A percentile compares a stretch with the other conserved stretches of the same genome.
phyloP scores from a whole-genome alignment of 2,113 vertebrate genomes.

The Glareola pratincola region DNA sequence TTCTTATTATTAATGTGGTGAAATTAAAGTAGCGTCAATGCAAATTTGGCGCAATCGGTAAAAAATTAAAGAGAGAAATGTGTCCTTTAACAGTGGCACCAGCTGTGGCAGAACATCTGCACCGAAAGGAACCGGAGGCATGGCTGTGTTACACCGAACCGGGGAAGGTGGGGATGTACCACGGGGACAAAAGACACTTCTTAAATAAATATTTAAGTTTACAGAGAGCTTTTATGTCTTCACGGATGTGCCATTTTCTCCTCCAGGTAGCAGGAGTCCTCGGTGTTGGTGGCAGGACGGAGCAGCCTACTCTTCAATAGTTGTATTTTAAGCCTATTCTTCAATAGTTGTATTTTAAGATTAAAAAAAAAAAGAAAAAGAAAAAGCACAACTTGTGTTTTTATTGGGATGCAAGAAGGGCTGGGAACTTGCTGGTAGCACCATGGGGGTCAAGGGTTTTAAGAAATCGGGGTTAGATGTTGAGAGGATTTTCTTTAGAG shows the following conservation, averaged over 20 bases:
- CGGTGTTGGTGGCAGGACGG: background rate
- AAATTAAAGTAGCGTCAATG: background rate
- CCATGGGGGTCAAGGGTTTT: rapidly evolving
- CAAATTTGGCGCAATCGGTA: background rate
- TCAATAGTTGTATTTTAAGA: background rate
- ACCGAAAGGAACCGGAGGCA: background rate
- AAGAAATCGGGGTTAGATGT: rapidly evolving
- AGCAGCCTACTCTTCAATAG: rapidly evolving
- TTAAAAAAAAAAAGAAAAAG: too few relatives aligned
- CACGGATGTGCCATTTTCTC: background rate
- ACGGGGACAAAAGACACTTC: rapidly evolving
- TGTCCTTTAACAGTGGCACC: background rate
- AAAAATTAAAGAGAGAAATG: background rate
- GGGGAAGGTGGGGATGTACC: background rate
- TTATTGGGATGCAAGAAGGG: rapidly evolving
- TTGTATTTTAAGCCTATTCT: background rate
- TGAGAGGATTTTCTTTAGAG: rapidly evolving
- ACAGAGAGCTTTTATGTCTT: background rate
- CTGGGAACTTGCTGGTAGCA: rapidly evolving
- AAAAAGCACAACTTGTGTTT: background rate
- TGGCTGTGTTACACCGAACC: rapidly evolving
- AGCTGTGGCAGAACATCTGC: background rate
- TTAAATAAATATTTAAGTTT: background rate
- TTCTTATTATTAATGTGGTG: background rate
- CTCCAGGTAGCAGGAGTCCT: background rate